Percentiles rank a stretch among this genome's conserved stretches.
Conservation (phyloP, 2,888 invertebrate species). For the Rhagium mordax region DNA sequence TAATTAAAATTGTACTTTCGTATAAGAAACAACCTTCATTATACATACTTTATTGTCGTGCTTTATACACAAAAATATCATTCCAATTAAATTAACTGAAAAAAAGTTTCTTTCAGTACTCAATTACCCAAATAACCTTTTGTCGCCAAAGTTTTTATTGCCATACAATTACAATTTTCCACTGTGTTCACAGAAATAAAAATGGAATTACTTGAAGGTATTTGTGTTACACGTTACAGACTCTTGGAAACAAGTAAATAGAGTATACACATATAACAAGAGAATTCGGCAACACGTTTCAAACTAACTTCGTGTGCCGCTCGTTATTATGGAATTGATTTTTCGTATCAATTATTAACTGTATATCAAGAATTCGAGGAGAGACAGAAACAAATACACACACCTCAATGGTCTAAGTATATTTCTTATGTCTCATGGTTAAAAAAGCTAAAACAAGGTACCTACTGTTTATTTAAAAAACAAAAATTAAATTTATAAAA, state of each 20-base stretch:
- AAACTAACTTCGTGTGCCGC: background rate
- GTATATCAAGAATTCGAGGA: no score
- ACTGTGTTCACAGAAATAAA: background rate
- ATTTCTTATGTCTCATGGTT: no score
- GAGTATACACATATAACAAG: background rate
- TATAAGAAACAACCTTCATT: background rate
- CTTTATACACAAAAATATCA: background rate
- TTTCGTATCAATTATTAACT: background rate
- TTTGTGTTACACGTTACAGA: background rate
- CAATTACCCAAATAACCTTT: background rate
- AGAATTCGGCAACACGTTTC: background rate
- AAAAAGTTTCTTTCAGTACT: background rate
- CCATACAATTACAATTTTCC: background rate
- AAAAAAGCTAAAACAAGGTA: no score
- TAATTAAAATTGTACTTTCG: background rate
- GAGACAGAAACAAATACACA: no score
- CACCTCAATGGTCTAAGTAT: no score
- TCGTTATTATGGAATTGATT: background rate
- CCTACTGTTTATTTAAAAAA: no score
- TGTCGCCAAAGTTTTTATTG: background rate
- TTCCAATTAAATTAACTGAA: background rate
- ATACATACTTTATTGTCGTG: background rate
- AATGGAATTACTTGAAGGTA: background rate
- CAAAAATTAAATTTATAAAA: no score
- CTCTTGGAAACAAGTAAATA: background rate